Base-by-base conservation (phyloP, 2,888 invertebrate genomes). In the Calliphora vomitoria region DNA sequence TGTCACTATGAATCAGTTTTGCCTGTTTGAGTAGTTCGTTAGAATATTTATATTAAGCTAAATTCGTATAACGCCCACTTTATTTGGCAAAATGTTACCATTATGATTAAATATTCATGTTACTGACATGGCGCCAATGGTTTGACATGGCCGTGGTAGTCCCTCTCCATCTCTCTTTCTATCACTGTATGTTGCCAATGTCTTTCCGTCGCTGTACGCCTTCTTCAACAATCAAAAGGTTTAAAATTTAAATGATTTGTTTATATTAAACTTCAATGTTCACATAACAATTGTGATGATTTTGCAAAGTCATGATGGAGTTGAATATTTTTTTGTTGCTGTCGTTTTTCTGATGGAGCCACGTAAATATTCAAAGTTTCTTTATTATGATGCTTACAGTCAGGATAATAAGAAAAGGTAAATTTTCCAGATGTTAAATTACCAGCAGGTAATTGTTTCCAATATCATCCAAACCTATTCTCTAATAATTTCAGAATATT, bases 201-300 rank as follows among this genome's bases (percentile, higher is more conserved):
- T 31, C 66, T 76, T 72, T 78, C 44, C 60, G 71, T 38, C 53
- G 47, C 55, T 64, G 38, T 79, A 79, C 85, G 82, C 82, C 85
- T 87, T 81, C 81, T 68, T 80, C 66, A 55, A 44, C 71, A 76
- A 82, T 74, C 82, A 87, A 87, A 87, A 87, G 87, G 87, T 87
- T 82, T 87, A 79, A 87, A 87, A 87, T 87, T 85, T 87, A 87
- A 87, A 87, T 87, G 87, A 87, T 87, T 87, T 87, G 87, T 87
- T 87, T 87, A 85, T 82, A 85, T 87, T 85, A 82, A 87, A 87
- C 87, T 85, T 87, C 82, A 87, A 82, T 87, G 87, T 87, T 87
- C 87, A 87, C 72, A 87, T 85, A 85, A 85, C 82, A 85, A 87
- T 87, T 87, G 85, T 75, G 85, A 87, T 87, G 85, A 82, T 87